Conservation (phyloP, 2,888 invertebrate species). For the Phrixothrix hirtus region DNA sequence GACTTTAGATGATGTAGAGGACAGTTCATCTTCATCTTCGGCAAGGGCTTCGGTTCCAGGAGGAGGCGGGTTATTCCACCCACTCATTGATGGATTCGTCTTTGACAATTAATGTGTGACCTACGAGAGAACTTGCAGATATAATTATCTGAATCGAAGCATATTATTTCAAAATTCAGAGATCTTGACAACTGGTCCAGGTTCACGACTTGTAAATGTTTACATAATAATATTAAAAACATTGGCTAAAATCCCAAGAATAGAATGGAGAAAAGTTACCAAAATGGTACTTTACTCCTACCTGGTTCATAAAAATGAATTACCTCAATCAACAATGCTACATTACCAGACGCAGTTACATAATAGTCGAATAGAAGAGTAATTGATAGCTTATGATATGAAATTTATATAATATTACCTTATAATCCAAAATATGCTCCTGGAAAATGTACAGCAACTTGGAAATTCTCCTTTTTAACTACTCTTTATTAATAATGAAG, state of each 20-base stretch:
- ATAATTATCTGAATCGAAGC: conserved; percentile 54
- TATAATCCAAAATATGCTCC: background rate
- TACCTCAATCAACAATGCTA: conserved; percentile 3
- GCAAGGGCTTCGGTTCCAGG: conserved; percentile 52
- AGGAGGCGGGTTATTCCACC: conserved; percentile 52
- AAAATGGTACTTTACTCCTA: background rate
- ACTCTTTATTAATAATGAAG: background rate
- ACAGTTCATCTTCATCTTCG: conserved; percentile 33
- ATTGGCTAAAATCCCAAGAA: conserved; percentile 13
- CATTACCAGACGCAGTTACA: conserved; percentile 13
- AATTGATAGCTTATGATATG: background rate
- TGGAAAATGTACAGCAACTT: background rate
- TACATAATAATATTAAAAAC: conserved; percentile 14
- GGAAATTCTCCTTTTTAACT: too few species aligned
- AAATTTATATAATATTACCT: background rate
- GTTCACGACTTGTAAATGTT: conserved; percentile 21
- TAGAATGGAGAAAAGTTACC: conserved; percentile 1
- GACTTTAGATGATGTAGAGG: conserved; percentile 28
- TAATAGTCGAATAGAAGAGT: background rate
- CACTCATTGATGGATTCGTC: conserved; percentile 48
- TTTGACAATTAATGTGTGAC: conserved; percentile 44
- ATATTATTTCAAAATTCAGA: conserved; percentile 42
- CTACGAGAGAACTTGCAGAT: conserved; percentile 60
- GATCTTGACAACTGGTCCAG: conserved; percentile 40
- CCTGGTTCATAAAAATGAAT: background rate